phyloP scores from a whole-genome alignment of 2,888 invertebrate genomes.

The Germaria angustata region DNA sequence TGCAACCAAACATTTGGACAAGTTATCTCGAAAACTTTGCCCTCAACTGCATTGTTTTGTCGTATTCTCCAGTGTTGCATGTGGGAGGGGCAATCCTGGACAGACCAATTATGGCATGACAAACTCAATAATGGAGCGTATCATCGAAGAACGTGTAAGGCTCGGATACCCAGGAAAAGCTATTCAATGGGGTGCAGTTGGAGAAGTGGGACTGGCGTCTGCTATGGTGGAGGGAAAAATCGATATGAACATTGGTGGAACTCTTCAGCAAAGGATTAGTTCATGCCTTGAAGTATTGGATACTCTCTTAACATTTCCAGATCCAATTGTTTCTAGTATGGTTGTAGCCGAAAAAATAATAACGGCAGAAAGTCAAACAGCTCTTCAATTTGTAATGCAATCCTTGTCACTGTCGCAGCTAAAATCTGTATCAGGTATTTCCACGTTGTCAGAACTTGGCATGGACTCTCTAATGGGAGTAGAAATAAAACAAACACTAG shows the following conservation, averaged over 20 bases:
- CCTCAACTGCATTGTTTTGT: conserved; percentile 87
- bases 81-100: conserved; percentile 94
- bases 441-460: conserved; percentile 92
- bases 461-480: conserved; percentile 99
- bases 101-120: conserved; percentile 82
- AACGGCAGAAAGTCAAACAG: conserved; percentile 83
- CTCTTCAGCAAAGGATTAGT: conserved; percentile 90
- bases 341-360: conserved; percentile 91
- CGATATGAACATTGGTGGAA: conserved; percentile 87
- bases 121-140: conserved; percentile 65
- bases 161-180: conserved; percentile 89
- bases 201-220: conserved; percentile 91
- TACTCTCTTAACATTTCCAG: conserved; percentile 86
- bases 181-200: conserved; percentile 96
- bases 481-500: conserved; percentile 95
- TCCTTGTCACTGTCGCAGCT: conserved; percentile 85
- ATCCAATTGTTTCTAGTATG: conserved; percentile 88
- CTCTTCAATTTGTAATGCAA: conserved; percentile 87
- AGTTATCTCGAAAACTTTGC: conserved; percentile 83
- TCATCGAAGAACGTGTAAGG: conserved; percentile 85
- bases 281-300: conserved; percentile 90
- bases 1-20: conserved; percentile 90
- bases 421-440: conserved; percentile 86
- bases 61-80: conserved; percentile 94
- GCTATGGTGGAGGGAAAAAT: conserved; percentile 87